Evolutionary conservation across 2,113 vertebrate genomes (phyloP), one percentile per base, ranked within the genome.

Genomic region (Ploceus nigricollis): DNA sequence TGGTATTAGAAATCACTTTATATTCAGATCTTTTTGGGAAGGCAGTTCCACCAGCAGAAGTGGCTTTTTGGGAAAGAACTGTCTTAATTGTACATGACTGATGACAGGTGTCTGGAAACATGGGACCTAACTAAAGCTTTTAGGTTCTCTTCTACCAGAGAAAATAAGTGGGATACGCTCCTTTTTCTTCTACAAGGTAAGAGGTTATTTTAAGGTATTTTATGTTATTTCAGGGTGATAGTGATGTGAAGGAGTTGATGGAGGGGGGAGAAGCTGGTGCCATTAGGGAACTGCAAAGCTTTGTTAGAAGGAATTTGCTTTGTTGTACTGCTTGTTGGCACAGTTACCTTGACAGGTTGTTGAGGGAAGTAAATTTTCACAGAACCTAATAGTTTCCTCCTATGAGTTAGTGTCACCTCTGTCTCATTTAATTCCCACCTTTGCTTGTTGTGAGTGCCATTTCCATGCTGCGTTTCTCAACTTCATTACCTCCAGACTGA

Each of bases 371-470:
- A 68, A 77, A 86, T 81, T 61, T 94, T 94, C 40, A 16, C 39
- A 87, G 60, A 90, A 75, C 44, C 27, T 91, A 70, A 79, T 64
- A 45, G 70, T 87, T 96, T 92, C 50, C 44, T 87, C 61, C 61
- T 82, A 54, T 64, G 91, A 87, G 28, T 84, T 76, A 68, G n/a
- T 77, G 61, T 76, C 85, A 94, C 94, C 86, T 90, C 28, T 13
- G 5, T 92, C 76, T 94, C 86, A 80, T 96, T 96, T 93, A 93
- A 97, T 96, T 96, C 61, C 65, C 80, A 83, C 82, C 60, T 77
- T 84, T 84, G 30, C 57, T 86, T 95, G 80, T 27, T 70, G 45
- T 45, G 68, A 86, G 53, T 93, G 84, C 65, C 58, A 39, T 94
- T 90, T 95, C 86, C 56, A 6, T 39, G 47, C 68, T 89, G 85